A percentile compares a stretch with the other conserved stretches of the same genome.
Evolutionary conservation across 2,888 invertebrate genomes (phyloP).

Genomic region (Elysia crispata): DNA sequence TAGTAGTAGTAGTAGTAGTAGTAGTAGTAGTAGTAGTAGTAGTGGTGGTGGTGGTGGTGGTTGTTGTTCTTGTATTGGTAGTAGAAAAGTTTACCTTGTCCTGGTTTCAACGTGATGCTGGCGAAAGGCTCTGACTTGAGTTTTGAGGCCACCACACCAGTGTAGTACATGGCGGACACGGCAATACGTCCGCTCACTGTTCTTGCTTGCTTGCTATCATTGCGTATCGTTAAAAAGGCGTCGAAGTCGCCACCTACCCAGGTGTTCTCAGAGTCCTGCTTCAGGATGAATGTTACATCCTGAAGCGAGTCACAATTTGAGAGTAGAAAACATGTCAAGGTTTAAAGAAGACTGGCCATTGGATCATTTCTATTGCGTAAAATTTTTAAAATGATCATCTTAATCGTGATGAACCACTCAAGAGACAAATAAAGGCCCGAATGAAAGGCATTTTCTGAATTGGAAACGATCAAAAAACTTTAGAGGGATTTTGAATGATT

Average conservation of each 20-base stretch:
- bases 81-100: neutral
- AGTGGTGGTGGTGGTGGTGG: no score
- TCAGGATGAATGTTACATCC: conserved; percentile 89
- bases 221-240: conserved; percentile 84
- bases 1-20: neutral
- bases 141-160: conserved; percentile 86
- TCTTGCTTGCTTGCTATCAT: conserved; percentile 84
- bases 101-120: conserved; percentile 70
- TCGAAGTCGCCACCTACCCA: conserved; percentile 87
- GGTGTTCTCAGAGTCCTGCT: conserved; percentile 85
- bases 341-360: no score
- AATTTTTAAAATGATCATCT: no score
- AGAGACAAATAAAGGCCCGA: no score
- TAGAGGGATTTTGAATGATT: no score
- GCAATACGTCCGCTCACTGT: conserved; percentile 86
- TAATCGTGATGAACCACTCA: no score
- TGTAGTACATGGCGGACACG: conserved; percentile 90
- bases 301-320: conserved; percentile 77
- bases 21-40: no score
- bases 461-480: no score
- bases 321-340: no score
- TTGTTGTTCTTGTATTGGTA: no score
- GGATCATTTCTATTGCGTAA: no score
- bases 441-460: no score
- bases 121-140: conserved; percentile 86